These are phyloP conservation scores for Noctua janthe DNA, from an alignment of 2,888 invertebrate genomes.

Conservation along the genomic window DNA sequence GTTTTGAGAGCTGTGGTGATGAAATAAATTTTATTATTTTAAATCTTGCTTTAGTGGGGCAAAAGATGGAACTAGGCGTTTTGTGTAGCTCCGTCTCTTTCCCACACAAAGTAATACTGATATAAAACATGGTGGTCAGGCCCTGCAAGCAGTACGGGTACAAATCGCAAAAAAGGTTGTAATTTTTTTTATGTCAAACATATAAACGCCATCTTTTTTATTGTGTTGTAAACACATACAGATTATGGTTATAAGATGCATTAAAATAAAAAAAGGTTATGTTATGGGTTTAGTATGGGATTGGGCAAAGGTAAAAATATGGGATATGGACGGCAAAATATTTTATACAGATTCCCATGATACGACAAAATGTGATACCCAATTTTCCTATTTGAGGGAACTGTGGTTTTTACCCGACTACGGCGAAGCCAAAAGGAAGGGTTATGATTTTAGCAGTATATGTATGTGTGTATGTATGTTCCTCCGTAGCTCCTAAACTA, in stretches of 20 bases:
- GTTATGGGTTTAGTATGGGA: not conserved
- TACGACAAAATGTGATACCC: not conserved
- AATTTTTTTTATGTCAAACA: not conserved
- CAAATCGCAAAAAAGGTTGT: not conserved
- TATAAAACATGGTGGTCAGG: not conserved
- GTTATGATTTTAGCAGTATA: too few relatives aligned
- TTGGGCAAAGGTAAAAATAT: conserved; percentile 8
- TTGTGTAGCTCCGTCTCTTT: not conserved
- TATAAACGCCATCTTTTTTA: not conserved
- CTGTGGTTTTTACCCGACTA: not conserved
- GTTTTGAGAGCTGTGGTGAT: not conserved
- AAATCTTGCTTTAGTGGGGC: not conserved
- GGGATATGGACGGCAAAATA: conserved; percentile 1
- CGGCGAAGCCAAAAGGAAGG: too few relatives aligned
- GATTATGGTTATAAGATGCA: not conserved
- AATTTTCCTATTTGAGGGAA: not conserved
- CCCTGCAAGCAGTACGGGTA: not conserved
- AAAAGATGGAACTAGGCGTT: not conserved
- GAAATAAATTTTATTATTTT: not conserved
- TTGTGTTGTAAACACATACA: not conserved
- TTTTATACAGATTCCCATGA: conserved; percentile 7
- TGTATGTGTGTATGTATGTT: too few relatives aligned
- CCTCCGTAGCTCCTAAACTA: too few relatives aligned
- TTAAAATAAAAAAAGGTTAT: conserved; percentile 10
- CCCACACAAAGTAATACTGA: not conserved